Percentiles rank a stretch among this genome's conserved stretches.
phyloP scores from a whole-genome alignment of 2,888 invertebrate genomes.

The Elmis aenea region DNA sequence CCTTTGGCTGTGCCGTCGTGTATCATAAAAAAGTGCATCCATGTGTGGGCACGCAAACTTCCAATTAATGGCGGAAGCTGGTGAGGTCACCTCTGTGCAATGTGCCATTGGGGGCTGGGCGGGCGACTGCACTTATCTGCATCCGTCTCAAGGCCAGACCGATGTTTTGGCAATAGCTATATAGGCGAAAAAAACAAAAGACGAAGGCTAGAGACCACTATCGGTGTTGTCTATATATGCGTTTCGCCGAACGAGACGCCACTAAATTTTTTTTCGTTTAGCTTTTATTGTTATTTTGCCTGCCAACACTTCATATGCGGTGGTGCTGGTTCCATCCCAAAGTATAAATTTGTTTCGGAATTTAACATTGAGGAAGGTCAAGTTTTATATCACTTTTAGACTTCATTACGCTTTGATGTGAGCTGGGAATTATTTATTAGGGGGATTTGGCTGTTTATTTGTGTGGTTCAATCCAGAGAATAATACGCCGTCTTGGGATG shows the following conservation, averaged over 20 bases:
- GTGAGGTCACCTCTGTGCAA: constrained; percentile 22
- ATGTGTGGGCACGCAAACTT: constrained; percentile 8
- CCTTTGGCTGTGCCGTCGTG: too few relatives aligned
- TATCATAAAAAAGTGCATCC: constrained; percentile 8
- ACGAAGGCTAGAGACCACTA: constrained; percentile 4
- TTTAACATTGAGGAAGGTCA: constrained; percentile 29
- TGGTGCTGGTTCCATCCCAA: constrained; percentile 2
- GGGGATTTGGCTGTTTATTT: too few relatives aligned
- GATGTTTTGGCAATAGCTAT: constrained; percentile 18
- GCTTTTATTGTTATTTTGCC: constrained; percentile 5
- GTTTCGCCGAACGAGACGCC: neutral
- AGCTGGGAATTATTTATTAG: too few relatives aligned
- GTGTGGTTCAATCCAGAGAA: too few relatives aligned
- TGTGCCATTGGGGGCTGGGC: constrained; percentile 15
- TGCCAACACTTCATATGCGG: constrained; percentile 2
- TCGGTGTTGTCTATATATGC: neutral
- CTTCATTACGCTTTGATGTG: too few relatives aligned
- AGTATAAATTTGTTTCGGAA: constrained; percentile 15
- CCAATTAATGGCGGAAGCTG: constrained; percentile 23
- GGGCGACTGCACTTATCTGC: constrained; percentile 16
- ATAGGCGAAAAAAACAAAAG: constrained; percentile 4
- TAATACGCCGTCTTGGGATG: too few relatives aligned
- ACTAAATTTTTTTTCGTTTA: constrained; percentile 3
- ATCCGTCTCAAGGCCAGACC: constrained; percentile 22
- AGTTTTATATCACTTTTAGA: constrained; percentile 14